Evolutionary conservation across 2,113 vertebrate genomes (phyloP), one percentile per base, ranked within the genome.

Genomic region (Upupa epops): DNA sequence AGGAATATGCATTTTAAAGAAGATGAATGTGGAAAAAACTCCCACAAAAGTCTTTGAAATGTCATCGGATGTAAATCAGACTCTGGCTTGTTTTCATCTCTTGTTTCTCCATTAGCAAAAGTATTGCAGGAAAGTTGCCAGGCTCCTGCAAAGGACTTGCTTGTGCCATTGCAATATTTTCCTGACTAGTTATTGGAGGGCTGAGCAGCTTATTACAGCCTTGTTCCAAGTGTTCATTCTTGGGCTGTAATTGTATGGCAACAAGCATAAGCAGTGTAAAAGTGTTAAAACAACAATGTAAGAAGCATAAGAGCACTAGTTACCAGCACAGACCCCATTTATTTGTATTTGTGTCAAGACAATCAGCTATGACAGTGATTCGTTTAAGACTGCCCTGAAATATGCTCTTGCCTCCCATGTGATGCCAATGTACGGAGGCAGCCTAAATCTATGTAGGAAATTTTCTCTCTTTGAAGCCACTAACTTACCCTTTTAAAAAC

Each of bases 1-100:
- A 88, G 63, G 37, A 86, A 90, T 55, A 92, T 2, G 37, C 63
- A 82, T 90, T 93, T 72, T 88, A 88, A 95, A 94, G 70, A 37
- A 86, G 29, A 52, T 1, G 5, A 88, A 16, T 21, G 36, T 51
- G 46, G 25, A 58, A 68, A 85, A 83, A 83, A 56, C n/a, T n/a
- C n/a, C n/a, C n/a, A 42, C 11, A 58, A 28, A 12, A 40, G 3
- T 54, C 78, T 88, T 86, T 77, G 76, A 68, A 72, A 72, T 86
- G 82, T 65, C 46, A 68, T 88, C 79, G 75, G 34, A 40, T 69
- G 76, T 64, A 82, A 94, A 88, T 72, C 86, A 61, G 77, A 60
- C 42, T 56, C 40, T 10, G 73, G 46, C 77, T 82, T 75, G 70
- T 81, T 89, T 93, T 91, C 90, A 45, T 84, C 65, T 75, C 66